phyloP scores from a whole-genome alignment of 2,888 invertebrate species.

The Mactromeris polynyma region DNA sequence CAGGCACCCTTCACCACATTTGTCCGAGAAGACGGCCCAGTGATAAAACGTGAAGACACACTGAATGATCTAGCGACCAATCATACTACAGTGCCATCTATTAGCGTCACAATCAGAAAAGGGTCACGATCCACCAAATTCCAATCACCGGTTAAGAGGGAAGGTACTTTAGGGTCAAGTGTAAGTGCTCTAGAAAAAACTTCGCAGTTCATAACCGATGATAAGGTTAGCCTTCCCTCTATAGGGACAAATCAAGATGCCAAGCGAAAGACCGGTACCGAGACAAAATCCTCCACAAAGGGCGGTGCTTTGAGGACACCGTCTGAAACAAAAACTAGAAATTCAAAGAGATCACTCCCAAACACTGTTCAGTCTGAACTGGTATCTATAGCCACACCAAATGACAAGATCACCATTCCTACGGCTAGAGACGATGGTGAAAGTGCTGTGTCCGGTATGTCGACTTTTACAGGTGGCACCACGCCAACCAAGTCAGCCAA shows the following conservation, averaged over 20 bases:
- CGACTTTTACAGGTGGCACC: slow-evolving; percentile 35
- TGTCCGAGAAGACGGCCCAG: slow-evolving; percentile 55
- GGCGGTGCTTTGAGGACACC: not conserved
- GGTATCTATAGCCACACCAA: not conserved
- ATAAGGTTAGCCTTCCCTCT: slow-evolving; percentile 22
- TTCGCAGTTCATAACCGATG: not conserved
- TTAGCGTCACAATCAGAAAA: slow-evolving; percentile 59
- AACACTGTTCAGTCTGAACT: slow-evolving; percentile 7
- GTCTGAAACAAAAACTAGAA: not conserved
- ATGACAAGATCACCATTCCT: slow-evolving; percentile 39
- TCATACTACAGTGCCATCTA: slow-evolving; percentile 29
- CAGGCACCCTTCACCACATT: slow-evolving; percentile 74
- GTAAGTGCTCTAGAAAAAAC: slow-evolving; percentile 8
- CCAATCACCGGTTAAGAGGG: slow-evolving; percentile 31
- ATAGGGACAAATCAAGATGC: not conserved
- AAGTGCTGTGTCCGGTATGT: slow-evolving; percentile 39
- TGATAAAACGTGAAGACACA: slow-evolving; percentile 19
- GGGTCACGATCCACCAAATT: slow-evolving; percentile 48
- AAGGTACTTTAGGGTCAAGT: slow-evolving; percentile 44
- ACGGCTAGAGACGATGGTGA: slow-evolving; percentile 30
- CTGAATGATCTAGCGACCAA: slow-evolving; percentile 21
- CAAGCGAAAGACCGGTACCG: not conserved
- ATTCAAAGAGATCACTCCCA: not conserved
- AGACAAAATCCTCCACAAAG: not conserved
- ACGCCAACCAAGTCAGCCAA: slow-evolving; percentile 25